Conservation (phyloP, 2,797 vertebrate genomes). For the Rhyacichthys aspro region DNA sequence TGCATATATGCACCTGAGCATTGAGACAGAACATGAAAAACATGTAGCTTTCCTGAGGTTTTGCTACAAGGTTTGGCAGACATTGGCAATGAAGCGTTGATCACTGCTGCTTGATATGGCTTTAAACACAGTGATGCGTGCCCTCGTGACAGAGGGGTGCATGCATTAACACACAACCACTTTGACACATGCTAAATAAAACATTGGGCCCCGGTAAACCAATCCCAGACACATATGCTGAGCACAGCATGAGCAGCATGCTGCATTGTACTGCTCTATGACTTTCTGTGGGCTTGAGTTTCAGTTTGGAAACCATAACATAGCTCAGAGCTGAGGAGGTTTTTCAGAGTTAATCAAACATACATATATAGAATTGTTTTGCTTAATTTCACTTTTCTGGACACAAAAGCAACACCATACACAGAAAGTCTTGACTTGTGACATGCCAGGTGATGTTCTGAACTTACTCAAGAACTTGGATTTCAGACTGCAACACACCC, state of each 20-base stretch:
- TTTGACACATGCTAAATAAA: constrained; percentile 78
- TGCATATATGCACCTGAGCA: constrained; percentile 38
- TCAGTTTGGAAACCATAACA: constrained; percentile 70
- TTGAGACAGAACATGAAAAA: constrained; percentile 15
- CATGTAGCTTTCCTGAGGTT: constrained; percentile 15
- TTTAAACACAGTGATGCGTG: constrained; percentile 36
- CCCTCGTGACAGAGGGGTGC: constrained; percentile 23
- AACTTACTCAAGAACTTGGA: constrained; percentile 50
- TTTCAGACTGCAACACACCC: constrained; percentile 29
- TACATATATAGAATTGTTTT: constrained; percentile 9
- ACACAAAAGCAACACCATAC: constrained; percentile 1
- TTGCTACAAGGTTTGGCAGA: constrained; percentile 42
- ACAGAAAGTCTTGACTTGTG: constrained; percentile 15
- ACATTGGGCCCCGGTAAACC: constrained; percentile 71
- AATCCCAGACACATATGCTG: constrained; percentile 76
- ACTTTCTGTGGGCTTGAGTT: constrained; percentile 68
- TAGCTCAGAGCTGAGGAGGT: constrained; percentile 26
- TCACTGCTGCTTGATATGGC: constrained; percentile 42
- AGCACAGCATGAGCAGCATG: constrained; percentile 60
- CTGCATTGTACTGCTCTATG: constrained; percentile 70
- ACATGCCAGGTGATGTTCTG: constrained; percentile 46
- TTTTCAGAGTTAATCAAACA: constrained; percentile 51
- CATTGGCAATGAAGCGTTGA: constrained; percentile 51
- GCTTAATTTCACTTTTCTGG: neutral
- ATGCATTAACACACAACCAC: constrained; percentile 42